Conservation (phyloP, 1,140 invertebrate genomes). For the Euwallacea similis region DNA sequence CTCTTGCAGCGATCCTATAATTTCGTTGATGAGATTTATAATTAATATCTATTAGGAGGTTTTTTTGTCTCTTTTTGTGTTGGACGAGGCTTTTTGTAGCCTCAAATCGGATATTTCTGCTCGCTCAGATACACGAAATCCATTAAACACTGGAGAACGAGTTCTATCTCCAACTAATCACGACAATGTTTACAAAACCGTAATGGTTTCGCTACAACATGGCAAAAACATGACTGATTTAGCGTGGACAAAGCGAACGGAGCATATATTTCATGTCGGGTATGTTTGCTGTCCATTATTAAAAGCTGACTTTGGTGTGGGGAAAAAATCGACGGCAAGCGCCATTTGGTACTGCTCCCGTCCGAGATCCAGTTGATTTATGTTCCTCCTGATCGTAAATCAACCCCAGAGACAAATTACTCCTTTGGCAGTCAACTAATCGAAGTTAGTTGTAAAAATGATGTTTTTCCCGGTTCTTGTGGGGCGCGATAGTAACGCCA, state of each 20-base stretch:
- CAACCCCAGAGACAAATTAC: slow-evolving; percentile 22
- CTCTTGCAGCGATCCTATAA: slow-evolving; percentile 17
- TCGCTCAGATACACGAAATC: no score
- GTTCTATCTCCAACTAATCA: slow-evolving; percentile 10
- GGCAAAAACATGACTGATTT: slow-evolving; percentile 25
- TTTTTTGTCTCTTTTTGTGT: slow-evolving; percentile 2
- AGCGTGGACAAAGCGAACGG: slow-evolving; percentile 23
- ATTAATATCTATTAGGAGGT: slow-evolving; percentile 16
- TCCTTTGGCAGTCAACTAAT: slow-evolving; percentile 13
- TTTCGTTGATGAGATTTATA: slow-evolving; percentile 21
- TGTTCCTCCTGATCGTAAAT: slow-evolving; percentile 25
- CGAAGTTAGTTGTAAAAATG: slow-evolving; percentile 7
- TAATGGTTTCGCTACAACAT: slow-evolving; percentile 5
- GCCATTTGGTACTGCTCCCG: slow-evolving; percentile 27
- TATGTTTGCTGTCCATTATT: slow-evolving; percentile 35
- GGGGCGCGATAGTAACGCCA: background rate
- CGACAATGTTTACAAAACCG: slow-evolving; percentile 17
- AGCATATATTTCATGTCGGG: slow-evolving; percentile 31
- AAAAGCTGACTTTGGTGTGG: slow-evolving; percentile 24
- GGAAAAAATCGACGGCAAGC: slow-evolving; percentile 23
- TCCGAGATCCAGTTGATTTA: slow-evolving; percentile 28
- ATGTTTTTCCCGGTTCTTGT: background rate
- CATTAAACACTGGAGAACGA: slow-evolving; percentile 1
- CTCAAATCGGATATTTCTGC: no score
- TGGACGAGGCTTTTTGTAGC: background rate